Percentiles rank a stretch among this genome's conserved stretches.
phyloP scores from a whole-genome alignment of 92 coral and sea anemone genomes.

The Parazoanthus darwini region DNA sequence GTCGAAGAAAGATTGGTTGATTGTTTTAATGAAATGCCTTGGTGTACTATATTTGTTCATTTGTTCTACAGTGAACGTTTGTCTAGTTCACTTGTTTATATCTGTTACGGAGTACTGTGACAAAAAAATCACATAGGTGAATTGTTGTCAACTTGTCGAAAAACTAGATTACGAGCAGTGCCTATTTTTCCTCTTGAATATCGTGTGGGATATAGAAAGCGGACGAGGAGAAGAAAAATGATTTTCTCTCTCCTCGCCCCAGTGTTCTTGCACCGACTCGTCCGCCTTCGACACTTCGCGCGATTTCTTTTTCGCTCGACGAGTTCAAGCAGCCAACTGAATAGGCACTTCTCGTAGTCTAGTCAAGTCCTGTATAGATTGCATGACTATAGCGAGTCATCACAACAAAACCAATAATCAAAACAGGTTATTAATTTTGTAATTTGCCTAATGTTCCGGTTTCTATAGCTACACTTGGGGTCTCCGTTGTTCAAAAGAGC shows the following conservation, averaged over 20 bases:
- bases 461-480: background rate
- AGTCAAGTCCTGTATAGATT: no score
- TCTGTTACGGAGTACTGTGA: background rate
- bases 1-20: background rate
- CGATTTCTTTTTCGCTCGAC: no score
- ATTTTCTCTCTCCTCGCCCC: no score
- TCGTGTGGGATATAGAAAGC: no score
- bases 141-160: background rate
- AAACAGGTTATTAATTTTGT: conserved; percentile 1
- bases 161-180: background rate
- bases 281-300: no score
- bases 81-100: background rate
- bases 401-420: background rate
- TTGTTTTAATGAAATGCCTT: background rate
- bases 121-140: background rate
- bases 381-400: background rate
- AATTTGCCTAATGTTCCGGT: conserved; percentile 14
- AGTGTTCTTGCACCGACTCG: no score
- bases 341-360: no score
- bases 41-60: background rate
- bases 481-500: background rate
- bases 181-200: no score
- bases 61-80: background rate
- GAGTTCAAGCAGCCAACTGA: no score
- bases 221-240: no score